Evolutionary conservation across 1,140 invertebrate genomes (phyloP).

Genomic region (Trichonephila clavipes): DNA sequence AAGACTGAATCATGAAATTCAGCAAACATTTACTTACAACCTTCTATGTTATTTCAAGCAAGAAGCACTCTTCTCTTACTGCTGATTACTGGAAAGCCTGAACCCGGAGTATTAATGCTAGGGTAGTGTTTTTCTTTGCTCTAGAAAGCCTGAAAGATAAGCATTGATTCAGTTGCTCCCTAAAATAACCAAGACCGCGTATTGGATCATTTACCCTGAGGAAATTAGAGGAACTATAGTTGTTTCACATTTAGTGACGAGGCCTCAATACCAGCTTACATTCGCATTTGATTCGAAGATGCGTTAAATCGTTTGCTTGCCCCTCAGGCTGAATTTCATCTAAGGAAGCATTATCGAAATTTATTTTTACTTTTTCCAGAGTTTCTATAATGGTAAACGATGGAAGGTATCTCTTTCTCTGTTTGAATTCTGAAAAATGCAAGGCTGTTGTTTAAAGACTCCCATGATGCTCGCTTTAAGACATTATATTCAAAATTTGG

Average conservation of each 20-base stretch:
- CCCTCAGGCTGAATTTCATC: conserved; percentile 43
- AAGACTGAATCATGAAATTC: conserved; percentile 8
- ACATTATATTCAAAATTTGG: not conserved
- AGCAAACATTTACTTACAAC: conserved; percentile 36
- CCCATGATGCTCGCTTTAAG: not conserved
- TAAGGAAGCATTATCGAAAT: conserved; percentile 61
- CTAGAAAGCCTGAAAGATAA: conserved; percentile 57
- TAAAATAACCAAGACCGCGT: conserved; percentile 66
- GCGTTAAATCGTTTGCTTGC: conserved; percentile 40
- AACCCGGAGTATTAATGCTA: conserved; percentile 44
- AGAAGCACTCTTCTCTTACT: conserved; percentile 7
- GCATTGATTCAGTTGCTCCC: conserved; percentile 48
- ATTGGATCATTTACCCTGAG: conserved; percentile 61
- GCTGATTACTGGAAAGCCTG: conserved; percentile 5
- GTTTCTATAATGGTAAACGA: conserved; percentile 18
- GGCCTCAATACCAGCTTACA: conserved; percentile 6
- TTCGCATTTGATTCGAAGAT: conserved; percentile 30
- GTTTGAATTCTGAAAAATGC: not conserved
- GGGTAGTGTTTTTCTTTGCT: conserved; percentile 57
- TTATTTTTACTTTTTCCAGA: conserved; percentile 22
- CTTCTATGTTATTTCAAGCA: conserved; percentile 58
- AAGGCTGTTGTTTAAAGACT: not conserved
- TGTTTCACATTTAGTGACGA: conserved; percentile 53
- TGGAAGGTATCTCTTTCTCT: not conserved
- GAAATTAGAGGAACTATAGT: conserved; percentile 55